Conservation (phyloP, 2,888 invertebrate genomes). For the Cryptosula pallasiana region DNA sequence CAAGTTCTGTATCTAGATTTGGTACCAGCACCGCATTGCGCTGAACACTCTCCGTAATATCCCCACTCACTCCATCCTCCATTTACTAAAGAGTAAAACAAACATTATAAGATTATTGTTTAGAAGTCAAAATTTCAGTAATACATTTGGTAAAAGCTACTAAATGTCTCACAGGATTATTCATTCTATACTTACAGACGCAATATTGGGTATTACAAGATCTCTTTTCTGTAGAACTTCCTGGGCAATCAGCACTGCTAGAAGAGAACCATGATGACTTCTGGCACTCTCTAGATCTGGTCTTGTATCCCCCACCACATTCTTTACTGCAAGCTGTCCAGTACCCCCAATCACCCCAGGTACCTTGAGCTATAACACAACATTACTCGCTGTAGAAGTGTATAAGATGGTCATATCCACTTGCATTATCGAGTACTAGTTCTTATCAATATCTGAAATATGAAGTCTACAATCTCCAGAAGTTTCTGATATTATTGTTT, state of each 20-base stretch:
- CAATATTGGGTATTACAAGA: neutral
- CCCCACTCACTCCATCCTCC: conserved; percentile 48
- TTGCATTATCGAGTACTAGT: too few relatives aligned
- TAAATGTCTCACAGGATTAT: too few relatives aligned
- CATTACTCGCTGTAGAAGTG: neutral
- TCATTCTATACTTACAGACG: neutral
- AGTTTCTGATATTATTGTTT: too few relatives aligned
- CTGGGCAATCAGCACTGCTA: conserved; percentile 34
- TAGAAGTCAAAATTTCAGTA: too few relatives aligned
- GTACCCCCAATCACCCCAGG: conserved; percentile 44
- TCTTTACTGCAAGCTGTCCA: conserved; percentile 40
- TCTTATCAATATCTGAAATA: too few relatives aligned
- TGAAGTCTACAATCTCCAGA: too few relatives aligned
- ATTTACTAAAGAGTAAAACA: too few relatives aligned
- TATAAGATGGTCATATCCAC: too few relatives aligned
- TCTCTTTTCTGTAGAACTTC: neutral
- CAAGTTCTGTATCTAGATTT: conserved; percentile 38
- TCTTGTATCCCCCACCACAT: conserved; percentile 42
- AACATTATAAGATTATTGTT: neutral
- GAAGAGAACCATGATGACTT: conserved; percentile 36
- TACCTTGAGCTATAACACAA: neutral
- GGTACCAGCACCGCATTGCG: conserved; percentile 42
- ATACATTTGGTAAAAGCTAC: too few relatives aligned
- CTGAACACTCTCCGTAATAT: conserved; percentile 38
- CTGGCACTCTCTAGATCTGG: conserved; percentile 38